Percentiles rank a stretch among this genome's conserved stretches.
These are phyloP conservation scores for Gambusia affinis DNA, from an alignment of 2,113 vertebrate species.

Conservation along the genomic window DNA sequence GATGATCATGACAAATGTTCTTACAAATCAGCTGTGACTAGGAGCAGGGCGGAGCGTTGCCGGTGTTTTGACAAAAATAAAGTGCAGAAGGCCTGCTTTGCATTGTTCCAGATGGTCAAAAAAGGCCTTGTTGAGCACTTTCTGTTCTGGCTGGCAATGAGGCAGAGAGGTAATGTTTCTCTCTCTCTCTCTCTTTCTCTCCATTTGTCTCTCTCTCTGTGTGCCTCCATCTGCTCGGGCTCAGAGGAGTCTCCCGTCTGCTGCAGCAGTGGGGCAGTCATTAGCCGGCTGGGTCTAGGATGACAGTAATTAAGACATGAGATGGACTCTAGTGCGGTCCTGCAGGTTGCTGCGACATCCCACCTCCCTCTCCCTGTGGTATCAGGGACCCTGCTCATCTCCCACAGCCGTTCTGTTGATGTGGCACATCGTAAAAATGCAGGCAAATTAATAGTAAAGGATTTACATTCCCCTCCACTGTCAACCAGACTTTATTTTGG, in stretches of 20 bases:
- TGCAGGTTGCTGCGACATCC: conserved; percentile 43
- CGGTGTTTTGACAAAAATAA: conserved; percentile 56
- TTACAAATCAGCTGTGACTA: conserved; percentile 57
- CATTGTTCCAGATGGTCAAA: conserved; percentile 57
- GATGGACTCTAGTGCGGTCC: conserved; percentile 47
- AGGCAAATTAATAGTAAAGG: conserved; percentile 31
- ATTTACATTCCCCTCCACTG: not conserved
- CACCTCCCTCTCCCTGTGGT: not conserved
- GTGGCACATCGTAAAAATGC: conserved; percentile 42
- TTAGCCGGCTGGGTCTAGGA: conserved; percentile 59
- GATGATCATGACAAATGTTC: conserved; percentile 55
- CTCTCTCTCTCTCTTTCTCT: not conserved
- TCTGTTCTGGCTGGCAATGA: conserved; percentile 21
- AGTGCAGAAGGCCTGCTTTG: conserved; percentile 28
- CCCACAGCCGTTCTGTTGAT: conserved; percentile 42
- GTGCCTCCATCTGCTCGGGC: conserved; percentile 61
- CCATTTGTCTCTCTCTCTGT: conserved; percentile 3
- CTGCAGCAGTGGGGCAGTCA: conserved; percentile 44
- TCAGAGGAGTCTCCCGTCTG: conserved; percentile 37
- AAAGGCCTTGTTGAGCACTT: conserved; percentile 56
- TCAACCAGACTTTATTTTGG: conserved; percentile 12
- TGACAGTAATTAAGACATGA: conserved; percentile 71
- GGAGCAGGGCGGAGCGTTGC: conserved; percentile 28
- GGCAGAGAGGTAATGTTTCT: conserved; percentile 12
- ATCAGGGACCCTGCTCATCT: conserved; percentile 10